Base-by-base conservation (phyloP, 2,888 invertebrate genomes). In the Periphyllus acericola region DNA sequence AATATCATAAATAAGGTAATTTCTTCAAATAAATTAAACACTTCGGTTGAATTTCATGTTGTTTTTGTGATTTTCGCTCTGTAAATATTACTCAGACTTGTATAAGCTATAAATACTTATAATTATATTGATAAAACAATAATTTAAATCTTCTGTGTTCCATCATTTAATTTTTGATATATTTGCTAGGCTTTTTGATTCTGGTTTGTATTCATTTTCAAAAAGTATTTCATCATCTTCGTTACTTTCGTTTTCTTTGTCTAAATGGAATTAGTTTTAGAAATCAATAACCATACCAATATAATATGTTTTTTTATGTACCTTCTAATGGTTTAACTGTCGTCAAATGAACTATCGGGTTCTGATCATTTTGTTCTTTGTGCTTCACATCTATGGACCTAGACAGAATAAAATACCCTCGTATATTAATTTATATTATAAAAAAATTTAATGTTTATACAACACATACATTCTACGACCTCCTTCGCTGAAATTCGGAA, bases 281-380 rank as follows among this genome's bases (percentile, higher is more conserved):
- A 60, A 60, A 60, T 46, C 19, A 11, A n/a, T n/a, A 55, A 78
- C 11, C 0, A 78, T 32, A 29, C 29, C 32, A 21, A 3, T 25
- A 9, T 55, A 25, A 82, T 46, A 40, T 46, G 29, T 2, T 25
- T 17, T 68, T 25, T 68, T 68, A 68, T 29, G 14, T 83, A 74
- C 74, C 36, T 74, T 60, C 19, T 36, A 74, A 36, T 17, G 78
- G 72, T 36, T 74, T 25, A n/a, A n/a, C 0, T 0, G 78, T 85
- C 25, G 85, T 79, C 14, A 79, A 79, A 29, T 85, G 85, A 52
- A 79, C 55, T 36, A 55, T 36, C n/a, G 68, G 85, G 5, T 36
- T 74, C 25, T 72, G 46, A 68, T 34, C 2, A 3, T 78, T 8
- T 52, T 25, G 32, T 52, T 52, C n/a, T 55, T 79, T 71, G 0